Evolutionary conservation across 1,140 invertebrate genomes (phyloP).

Genomic region (Cylas formicarius): DNA sequence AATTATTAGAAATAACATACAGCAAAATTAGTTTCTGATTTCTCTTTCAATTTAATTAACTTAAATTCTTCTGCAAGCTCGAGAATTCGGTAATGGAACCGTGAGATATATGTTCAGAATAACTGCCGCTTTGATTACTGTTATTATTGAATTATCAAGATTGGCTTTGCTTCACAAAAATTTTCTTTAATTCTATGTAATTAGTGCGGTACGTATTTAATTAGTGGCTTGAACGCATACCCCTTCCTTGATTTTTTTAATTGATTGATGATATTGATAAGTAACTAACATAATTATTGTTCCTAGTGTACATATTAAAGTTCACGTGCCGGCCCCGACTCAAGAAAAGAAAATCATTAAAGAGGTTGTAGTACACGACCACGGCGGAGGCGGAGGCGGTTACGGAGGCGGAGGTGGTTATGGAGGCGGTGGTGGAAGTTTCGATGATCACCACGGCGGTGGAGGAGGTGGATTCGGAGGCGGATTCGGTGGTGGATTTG

Average conservation of each 20-base stretch:
- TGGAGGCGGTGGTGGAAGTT: constrained; percentile 11
- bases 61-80: not conserved
- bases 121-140: not conserved
- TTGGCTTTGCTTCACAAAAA: constrained; percentile 5
- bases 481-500: constrained; percentile 13
- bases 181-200: not conserved
- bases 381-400: constrained; percentile 18
- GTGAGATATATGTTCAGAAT: not conserved
- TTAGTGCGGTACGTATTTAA: too few relatives aligned
- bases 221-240: not conserved
- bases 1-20: not conserved
- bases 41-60: not conserved
- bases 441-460: constrained; percentile 8
- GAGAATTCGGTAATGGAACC: not conserved
- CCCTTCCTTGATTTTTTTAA: not conserved
- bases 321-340: constrained; percentile 29
- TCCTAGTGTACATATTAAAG: constrained; percentile 37
- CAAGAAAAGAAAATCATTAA: constrained; percentile 17
- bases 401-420: constrained; percentile 13
- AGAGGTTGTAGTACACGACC: constrained; percentile 19
- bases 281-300: constrained; percentile 10
- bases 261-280: too few relatives aligned
- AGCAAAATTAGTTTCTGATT: not conserved
- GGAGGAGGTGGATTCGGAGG: constrained; percentile 16
- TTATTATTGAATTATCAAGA: constrained; percentile 7